Conservation (phyloP, 2,888 invertebrate species). For the Myopa testacea region DNA sequence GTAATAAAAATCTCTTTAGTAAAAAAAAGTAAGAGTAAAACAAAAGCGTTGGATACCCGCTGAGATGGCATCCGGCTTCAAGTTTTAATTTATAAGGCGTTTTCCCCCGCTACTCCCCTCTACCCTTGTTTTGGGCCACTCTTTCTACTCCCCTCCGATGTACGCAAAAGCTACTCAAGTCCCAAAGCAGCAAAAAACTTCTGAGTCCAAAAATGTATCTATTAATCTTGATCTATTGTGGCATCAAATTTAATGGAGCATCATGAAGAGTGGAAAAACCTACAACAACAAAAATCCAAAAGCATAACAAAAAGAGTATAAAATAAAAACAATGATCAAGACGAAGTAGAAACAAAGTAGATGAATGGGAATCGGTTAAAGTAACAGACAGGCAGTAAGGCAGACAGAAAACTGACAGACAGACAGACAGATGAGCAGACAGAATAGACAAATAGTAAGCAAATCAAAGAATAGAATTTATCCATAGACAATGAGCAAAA, state of each 20-base stretch:
- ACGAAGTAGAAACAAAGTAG: not conserved
- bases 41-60: no score
- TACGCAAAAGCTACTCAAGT: not conserved
- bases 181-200: not conserved
- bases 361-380: conserved; percentile 11
- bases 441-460: not conserved
- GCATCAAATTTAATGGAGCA: conserved; percentile 25
- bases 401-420: not conserved
- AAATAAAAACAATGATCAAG: conserved; percentile 1
- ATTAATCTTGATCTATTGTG: not conserved
- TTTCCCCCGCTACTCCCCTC: no score
- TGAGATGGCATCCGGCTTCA: no score
- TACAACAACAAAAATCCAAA: not conserved
- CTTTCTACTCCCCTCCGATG: not conserved
- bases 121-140: no score
- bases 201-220: conserved; percentile 13
- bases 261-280: not conserved
- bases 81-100: no score
- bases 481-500: not conserved
- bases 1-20: no score
- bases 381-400: not conserved
- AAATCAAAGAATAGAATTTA: not conserved
- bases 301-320: not conserved
- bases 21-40: no score
- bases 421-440: conserved; percentile 4